Conservation (phyloP, 2,888 invertebrate species). For the Hipparchia semele region DNA sequence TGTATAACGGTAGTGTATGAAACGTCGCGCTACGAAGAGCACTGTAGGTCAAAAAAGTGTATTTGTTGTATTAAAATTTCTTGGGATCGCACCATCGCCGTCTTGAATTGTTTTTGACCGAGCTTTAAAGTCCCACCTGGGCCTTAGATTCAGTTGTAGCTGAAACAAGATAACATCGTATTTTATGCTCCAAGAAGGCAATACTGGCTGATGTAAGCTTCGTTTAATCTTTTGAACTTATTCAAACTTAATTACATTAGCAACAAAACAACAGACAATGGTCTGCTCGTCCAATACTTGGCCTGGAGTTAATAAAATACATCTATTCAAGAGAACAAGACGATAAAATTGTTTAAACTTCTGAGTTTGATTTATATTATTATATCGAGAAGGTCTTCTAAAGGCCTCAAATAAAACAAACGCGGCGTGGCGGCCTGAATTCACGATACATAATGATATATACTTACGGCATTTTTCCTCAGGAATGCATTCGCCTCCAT, state of each 20-base stretch:
- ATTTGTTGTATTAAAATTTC: no score
- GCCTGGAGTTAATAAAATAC: not conserved
- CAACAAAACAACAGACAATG: not conserved
- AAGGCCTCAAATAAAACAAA: no score
- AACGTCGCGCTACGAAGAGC: no score
- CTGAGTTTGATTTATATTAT: no score
- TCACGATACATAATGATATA: not conserved
- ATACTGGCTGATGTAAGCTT: slow-evolving; percentile 31
- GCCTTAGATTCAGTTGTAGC: slow-evolving; percentile 74
- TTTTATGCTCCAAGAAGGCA: slow-evolving; percentile 47
- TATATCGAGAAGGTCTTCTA: no score
- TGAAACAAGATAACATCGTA: slow-evolving; percentile 69
- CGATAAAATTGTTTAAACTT: not conserved
- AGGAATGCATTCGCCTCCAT: slow-evolving; percentile 47
- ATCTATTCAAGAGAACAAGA: not conserved
- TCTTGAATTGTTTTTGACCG: not conserved
- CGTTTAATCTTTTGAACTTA: slow-evolving; percentile 32
- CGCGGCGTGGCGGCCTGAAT: no score
- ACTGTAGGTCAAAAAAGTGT: no score
- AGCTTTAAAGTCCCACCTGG: slow-evolving; percentile 68
- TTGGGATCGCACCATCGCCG: not conserved
- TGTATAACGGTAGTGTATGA: no score
- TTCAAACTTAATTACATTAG: slow-evolving; percentile 30
- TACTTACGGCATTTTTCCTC: slow-evolving; percentile 45
- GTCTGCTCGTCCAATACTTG: not conserved